Evolutionary conservation across 2,888 invertebrate genomes (phyloP), one percentile per base, ranked within the genome.

Genomic region (Drosophila tripunctata): DNA sequence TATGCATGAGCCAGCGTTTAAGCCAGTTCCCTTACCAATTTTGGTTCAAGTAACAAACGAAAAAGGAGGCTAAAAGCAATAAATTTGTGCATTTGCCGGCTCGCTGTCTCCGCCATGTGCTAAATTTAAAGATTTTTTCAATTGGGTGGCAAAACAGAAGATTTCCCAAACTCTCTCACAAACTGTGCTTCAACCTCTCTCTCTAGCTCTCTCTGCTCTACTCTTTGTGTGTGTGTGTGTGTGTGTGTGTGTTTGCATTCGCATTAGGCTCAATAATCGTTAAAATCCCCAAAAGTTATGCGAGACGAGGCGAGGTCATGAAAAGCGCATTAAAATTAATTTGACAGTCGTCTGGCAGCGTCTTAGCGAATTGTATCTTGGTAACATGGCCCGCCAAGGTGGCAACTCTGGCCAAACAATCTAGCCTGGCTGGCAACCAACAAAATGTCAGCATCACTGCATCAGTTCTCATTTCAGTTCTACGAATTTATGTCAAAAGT

Each of bases 281-380:
- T 86, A 88, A 79, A 82, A 79, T 87, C 72, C 72, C 72, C 72
- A 38, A 63, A 85, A 81, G 86, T 87, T 82, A 82, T 78, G 86
- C 83, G 67, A 58, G 56, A 54, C 47, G 38, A 40, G 61, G 54
- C 36, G 38, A 40, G 61, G 54, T 72, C 86, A 85, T 87, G 88
- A 87, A 82, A 87, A 87, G 82, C 77, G 77, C 87, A 86, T 82
- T 82, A 79, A 82, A 82, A 87, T 82, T 82, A 88, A 86, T 82
- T 82, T 82, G 82, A 84, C 84, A 82, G 65, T 68, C 76, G 86
- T 71, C 82, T 71, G 79, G 80, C 71, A 67, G 56, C 45, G 58
- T 38, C 78, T 50, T 52, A 63, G 55, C 61, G 47, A 43, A 54
- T 66, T 60, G 19, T 55, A 36, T 54, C 52, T 52, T 31, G 58